Evolutionary conservation across 2,113 vertebrate genomes (phyloP).

Genomic region (Cyrtonyx montezumae): DNA sequence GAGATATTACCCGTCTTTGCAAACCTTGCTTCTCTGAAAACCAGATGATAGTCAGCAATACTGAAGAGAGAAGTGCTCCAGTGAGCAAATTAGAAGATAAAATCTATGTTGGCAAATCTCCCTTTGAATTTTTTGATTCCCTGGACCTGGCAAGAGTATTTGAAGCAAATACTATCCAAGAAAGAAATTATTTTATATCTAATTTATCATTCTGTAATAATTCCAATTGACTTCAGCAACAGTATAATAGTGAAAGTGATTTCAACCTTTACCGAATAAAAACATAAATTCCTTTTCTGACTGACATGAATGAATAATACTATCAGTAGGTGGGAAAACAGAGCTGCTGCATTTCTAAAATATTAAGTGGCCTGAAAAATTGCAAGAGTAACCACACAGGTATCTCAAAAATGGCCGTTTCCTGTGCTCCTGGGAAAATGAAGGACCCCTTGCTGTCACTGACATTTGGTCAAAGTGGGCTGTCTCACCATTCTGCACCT

Average conservation of each 20-base stretch:
- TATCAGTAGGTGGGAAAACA: neutral
- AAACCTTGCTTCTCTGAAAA: neutral
- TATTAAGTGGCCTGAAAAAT: neutral
- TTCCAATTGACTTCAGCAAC: neutral
- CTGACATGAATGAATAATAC: neutral
- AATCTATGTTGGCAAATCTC: conserved; percentile 5
- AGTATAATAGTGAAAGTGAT: neutral
- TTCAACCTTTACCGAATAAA: conserved; percentile 1
- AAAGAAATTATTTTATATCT: neutral
- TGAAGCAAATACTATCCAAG: neutral
- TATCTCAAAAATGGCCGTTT: neutral
- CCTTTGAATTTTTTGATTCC: neutral
- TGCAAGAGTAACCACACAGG: neutral
- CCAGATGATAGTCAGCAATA: neutral
- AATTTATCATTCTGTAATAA: conserved; percentile 10
- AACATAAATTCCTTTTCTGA: neutral
- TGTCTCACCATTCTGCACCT: neutral
- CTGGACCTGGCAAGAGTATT: neutral
- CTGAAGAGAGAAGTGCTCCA: neutral
- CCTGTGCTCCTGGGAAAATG: neutral
- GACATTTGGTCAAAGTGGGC: neutral
- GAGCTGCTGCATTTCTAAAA: neutral
- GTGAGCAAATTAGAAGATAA: conserved; percentile 1
- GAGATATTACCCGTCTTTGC: neutral
- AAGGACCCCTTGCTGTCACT: neutral